Percentiles rank a stretch among this genome's conserved stretches.
phyloP scores from a whole-genome alignment of 2,797 vertebrate genomes.

The Carduelis carduelis region DNA sequence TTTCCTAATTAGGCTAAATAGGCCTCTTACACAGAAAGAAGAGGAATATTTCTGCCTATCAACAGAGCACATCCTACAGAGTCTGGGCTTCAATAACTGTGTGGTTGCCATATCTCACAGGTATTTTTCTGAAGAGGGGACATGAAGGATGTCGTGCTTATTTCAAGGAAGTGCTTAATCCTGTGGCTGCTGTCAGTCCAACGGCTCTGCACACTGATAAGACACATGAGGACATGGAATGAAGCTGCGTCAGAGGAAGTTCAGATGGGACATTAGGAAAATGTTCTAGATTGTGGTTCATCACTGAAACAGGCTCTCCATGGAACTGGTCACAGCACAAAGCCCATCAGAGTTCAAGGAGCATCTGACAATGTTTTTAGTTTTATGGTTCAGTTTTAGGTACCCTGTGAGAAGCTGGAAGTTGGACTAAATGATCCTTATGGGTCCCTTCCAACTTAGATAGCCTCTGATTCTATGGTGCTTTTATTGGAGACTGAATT shows the following conservation, averaged over 20 bases:
- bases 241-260: not conserved
- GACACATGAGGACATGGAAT: not conserved
- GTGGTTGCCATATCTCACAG: not conserved
- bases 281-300: not conserved
- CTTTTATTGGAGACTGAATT: not conserved
- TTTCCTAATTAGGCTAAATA: constrained; percentile 30
- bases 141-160: not conserved
- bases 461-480: not conserved
- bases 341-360: not conserved
- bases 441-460: not conserved
- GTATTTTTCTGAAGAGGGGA: not conserved
- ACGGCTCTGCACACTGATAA: not conserved
- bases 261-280: not conserved
- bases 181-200: not conserved
- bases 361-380: not conserved
- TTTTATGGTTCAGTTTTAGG: not conserved
- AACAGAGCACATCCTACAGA: not conserved
- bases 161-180: not conserved
- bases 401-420: not conserved
- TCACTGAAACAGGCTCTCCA: not conserved
- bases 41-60: not conserved
- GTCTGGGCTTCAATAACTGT: not conserved
- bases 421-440: not conserved
- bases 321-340: not conserved
- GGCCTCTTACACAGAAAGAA: not conserved